Conservation (phyloP, 2,797 vertebrate species). For the Semaprochilodus insignis region DNA sequence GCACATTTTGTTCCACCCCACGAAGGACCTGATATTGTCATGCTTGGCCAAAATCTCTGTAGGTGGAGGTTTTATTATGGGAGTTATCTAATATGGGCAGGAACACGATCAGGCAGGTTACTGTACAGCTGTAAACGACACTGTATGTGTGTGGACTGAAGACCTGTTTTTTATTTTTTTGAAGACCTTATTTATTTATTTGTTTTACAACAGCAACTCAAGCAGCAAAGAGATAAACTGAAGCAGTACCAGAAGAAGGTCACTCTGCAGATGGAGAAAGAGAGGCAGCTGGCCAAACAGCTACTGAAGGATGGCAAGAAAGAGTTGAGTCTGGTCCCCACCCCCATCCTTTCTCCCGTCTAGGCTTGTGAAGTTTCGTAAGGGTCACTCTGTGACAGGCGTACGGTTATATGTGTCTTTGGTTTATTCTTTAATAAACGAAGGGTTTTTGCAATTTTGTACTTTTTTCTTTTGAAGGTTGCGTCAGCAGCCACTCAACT, state of each 20-base stretch:
- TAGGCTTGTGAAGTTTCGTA: not conserved
- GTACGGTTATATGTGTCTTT: too few relatives aligned
- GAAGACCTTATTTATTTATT: slow-evolving; percentile 23
- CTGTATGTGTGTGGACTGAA: not conserved
- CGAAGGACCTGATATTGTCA: too few relatives aligned
- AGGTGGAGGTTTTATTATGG: too few relatives aligned
- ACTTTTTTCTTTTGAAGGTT: too few relatives aligned
- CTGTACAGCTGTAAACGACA: too few relatives aligned
- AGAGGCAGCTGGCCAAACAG: slow-evolving; percentile 86
- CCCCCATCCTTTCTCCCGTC: not conserved
- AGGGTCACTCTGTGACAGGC: not conserved
- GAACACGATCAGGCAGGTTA: too few relatives aligned
- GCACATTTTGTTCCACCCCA: too few relatives aligned
- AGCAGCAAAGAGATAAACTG: slow-evolving; percentile 95
- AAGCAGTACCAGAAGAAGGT: slow-evolving; percentile 90
- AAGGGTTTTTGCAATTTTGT: too few relatives aligned
- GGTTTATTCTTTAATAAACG: too few relatives aligned
- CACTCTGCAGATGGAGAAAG: slow-evolving; percentile 84
- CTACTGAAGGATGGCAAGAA: slow-evolving; percentile 89
- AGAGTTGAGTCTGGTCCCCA: slow-evolving; percentile 80
- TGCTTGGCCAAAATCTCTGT: too few relatives aligned
- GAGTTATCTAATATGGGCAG: too few relatives aligned
- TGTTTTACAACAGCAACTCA: slow-evolving; percentile 85
- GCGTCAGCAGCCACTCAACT: too few relatives aligned
- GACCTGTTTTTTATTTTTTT: not conserved